Conservation (phyloP, 2,888 invertebrate genomes). For the Meganola albula region DNA sequence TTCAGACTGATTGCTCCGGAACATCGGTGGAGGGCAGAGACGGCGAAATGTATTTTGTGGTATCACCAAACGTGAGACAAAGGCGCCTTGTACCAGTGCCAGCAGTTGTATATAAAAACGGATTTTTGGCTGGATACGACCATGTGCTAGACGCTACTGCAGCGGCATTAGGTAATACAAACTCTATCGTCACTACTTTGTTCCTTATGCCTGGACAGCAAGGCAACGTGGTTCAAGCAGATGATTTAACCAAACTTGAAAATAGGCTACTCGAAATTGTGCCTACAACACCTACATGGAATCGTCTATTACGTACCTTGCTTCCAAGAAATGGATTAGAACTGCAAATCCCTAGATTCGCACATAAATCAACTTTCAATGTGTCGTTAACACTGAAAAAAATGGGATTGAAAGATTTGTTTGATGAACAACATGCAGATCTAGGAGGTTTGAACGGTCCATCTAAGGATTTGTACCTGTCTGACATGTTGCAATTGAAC, state of each 20-base stretch:
- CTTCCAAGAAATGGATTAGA: conserved; percentile 87
- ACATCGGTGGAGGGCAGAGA: conserved; percentile 87
- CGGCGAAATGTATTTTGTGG: conserved; percentile 92
- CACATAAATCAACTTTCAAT: conserved; percentile 89
- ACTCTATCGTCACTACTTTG: conserved; percentile 85
- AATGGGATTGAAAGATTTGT: conserved; percentile 90
- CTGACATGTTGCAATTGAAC: conserved; percentile 89
- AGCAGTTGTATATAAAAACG: conserved; percentile 85
- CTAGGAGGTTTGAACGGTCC: conserved; percentile 88
- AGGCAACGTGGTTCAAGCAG: conserved; percentile 87
- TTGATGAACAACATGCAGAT: conserved; percentile 86
- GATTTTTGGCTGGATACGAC: conserved; percentile 91
- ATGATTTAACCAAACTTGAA: conserved; percentile 86
- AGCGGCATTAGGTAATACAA: conserved; percentile 84
- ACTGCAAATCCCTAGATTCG: conserved; percentile 89
- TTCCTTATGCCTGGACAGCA: conserved; percentile 92
- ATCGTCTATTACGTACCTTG: conserved; percentile 83
- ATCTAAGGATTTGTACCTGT: conserved; percentile 87
- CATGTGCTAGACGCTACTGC: conserved; percentile 90
- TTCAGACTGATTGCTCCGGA: conserved; percentile 86
- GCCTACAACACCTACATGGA: conserved; percentile 84
- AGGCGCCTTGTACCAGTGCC: conserved; percentile 89
- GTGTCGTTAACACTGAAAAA: conserved; percentile 85
- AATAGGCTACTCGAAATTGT: conserved; percentile 82
- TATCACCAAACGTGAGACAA: conserved; percentile 87